A percentile compares a stretch with the other conserved stretches of the same genome.
phyloP scores from a whole-genome alignment of 2,888 invertebrate genomes.

The Chloroclystis v-ata region DNA sequence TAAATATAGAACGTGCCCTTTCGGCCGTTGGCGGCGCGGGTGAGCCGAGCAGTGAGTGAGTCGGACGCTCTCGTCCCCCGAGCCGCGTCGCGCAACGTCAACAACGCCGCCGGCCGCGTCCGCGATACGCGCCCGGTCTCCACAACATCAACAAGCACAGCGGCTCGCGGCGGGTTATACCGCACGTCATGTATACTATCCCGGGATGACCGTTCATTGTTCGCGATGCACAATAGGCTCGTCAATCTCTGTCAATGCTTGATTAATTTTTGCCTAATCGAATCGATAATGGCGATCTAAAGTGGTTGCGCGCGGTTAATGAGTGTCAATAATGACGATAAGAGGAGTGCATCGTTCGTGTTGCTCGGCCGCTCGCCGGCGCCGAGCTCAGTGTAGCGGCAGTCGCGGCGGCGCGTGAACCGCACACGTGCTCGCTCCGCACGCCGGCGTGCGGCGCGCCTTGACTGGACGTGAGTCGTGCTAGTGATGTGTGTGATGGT shows the following conservation, averaged over 20 bases:
- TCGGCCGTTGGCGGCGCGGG: conserved; percentile 68
- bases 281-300: conserved; percentile 35
- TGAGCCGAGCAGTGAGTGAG: conserved; percentile 68
- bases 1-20: conserved; percentile 75
- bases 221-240: conserved; percentile 29
- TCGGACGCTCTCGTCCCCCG: conserved; percentile 69
- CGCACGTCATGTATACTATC: conserved; percentile 8
- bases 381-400: conserved; percentile 55
- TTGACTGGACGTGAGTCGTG: no score
- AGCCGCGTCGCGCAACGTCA: conserved; percentile 70
- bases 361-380: conserved; percentile 45
- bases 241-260: conserved; percentile 29
- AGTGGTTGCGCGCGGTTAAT: conserved; percentile 41
- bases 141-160: conserved; percentile 54
- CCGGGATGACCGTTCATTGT: conserved; percentile 8
- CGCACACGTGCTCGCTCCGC: conserved; percentile 47
- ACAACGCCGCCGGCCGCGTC: conserved; percentile 50
- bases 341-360: conserved; percentile 51
- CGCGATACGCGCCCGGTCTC: conserved; percentile 55
- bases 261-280: conserved; percentile 35
- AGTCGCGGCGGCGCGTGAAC: conserved; percentile 60
- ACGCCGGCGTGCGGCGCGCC: conserved; percentile 32
- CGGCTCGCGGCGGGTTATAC: conserved; percentile 5
- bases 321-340: conserved; percentile 65
- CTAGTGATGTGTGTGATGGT: conserved; percentile 31